Evolutionary conservation across 2,888 invertebrate genomes (phyloP).

Genomic region (Euzophera pinguis): DNA sequence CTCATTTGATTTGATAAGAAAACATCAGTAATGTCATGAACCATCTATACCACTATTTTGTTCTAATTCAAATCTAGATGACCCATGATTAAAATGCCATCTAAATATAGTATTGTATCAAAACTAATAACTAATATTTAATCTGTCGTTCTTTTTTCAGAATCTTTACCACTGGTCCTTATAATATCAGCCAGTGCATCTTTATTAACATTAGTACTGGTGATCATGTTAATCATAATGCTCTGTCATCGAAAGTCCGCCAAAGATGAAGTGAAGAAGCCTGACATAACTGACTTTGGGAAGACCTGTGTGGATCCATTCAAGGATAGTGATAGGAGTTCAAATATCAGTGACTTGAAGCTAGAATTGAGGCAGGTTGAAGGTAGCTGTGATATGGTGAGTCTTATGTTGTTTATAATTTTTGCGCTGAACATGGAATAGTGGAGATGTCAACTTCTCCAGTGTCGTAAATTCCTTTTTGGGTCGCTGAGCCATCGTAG

Average conservation of each 20-base stretch:
- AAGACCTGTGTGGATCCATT: conserved; percentile 63
- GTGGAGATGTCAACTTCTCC: too few species aligned
- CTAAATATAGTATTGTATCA: too few species aligned
- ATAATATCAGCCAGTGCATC: conserved; percentile 88
- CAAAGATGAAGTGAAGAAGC: conserved; percentile 78
- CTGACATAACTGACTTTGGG: conserved; percentile 66
- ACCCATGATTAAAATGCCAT: too few species aligned
- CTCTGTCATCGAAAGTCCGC: conserved; percentile 84
- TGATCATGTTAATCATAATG: conserved; percentile 87
- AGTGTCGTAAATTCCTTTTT: too few species aligned
- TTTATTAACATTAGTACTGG: conserved; percentile 87
- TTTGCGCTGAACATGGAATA: too few species aligned
- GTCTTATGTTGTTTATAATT: conserved; percentile 25
- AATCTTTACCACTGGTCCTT: conserved; percentile 86
- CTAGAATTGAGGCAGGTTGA: conserved; percentile 91
- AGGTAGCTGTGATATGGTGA: conserved; percentile 86
- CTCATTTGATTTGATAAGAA: too few species aligned
- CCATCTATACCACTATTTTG: too few species aligned
- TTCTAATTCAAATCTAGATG: too few species aligned
- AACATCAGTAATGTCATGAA: too few species aligned
- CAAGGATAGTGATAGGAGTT: conserved; percentile 90
- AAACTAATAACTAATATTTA: neutral
- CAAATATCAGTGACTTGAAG: conserved; percentile 95
- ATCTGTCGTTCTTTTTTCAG: conserved; percentile 61
- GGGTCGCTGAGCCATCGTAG: too few species aligned